Percentiles rank a stretch among this genome's conserved stretches.
These are phyloP conservation scores for Cabera pusaria DNA, from an alignment of 2,888 invertebrate species.

Conservation along the genomic window DNA sequence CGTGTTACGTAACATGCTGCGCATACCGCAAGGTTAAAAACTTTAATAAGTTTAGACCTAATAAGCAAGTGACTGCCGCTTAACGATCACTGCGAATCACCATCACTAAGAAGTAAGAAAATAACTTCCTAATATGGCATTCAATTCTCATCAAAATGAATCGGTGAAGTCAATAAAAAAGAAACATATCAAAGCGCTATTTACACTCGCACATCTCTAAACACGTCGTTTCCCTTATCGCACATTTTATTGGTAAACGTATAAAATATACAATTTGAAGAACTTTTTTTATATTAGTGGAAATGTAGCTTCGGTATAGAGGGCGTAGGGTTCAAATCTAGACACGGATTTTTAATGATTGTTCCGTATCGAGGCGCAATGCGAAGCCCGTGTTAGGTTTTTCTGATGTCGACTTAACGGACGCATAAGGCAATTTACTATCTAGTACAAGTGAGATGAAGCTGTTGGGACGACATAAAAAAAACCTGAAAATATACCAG, in stretches of 20 bases:
- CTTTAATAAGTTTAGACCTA: not conserved
- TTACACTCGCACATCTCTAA: slow-evolving; percentile 29
- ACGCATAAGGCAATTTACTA: slow-evolving; percentile 58
- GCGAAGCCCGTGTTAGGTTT: slow-evolving; percentile 43
- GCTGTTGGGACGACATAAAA: slow-evolving; percentile 48
- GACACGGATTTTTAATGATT: slow-evolving; percentile 26
- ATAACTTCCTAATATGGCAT: slow-evolving; percentile 13
- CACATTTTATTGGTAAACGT: slow-evolving; percentile 19
- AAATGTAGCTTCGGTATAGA: slow-evolving; percentile 22
- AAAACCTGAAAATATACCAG: slow-evolving; percentile 38
- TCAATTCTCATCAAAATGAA: slow-evolving; percentile 22
- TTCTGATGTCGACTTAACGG: slow-evolving; percentile 41
- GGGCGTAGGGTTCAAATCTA: slow-evolving; percentile 29
- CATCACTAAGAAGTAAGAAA: slow-evolving; percentile 1
- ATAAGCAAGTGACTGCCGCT: not conserved
- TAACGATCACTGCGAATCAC: slow-evolving; percentile 1
- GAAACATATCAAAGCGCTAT: slow-evolving; percentile 13
- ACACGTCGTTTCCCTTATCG: slow-evolving; percentile 24
- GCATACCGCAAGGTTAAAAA: no score
- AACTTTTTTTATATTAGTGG: slow-evolving; percentile 3
- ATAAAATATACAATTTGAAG: slow-evolving; percentile 21
- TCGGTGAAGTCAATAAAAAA: slow-evolving; percentile 9
- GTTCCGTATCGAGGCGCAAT: slow-evolving; percentile 35
- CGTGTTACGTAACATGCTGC: no score
- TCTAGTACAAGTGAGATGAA: slow-evolving; percentile 51